These are phyloP conservation scores for Drosophila sechellia DNA, from an alignment of 1,140 invertebrate genomes.

Conservation along the genomic window DNA sequence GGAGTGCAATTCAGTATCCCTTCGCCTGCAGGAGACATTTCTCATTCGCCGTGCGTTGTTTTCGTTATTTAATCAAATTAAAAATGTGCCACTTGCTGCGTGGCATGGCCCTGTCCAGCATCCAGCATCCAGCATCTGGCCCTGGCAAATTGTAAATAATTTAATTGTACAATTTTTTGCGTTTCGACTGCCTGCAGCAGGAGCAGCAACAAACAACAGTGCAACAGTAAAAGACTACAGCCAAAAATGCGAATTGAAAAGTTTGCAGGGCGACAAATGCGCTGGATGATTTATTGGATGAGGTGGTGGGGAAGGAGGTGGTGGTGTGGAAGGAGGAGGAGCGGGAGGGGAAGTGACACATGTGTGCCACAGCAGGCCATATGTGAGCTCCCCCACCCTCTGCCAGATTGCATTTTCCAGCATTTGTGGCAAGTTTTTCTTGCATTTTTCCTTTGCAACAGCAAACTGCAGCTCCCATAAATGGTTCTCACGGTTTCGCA, in stretches of 20 bases:
- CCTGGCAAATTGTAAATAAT: slow-evolving; percentile 60
- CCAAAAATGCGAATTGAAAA: slow-evolving; percentile 18
- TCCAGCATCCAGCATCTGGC: slow-evolving; percentile 45
- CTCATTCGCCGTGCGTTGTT: slow-evolving; percentile 24
- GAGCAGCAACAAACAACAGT: slow-evolving; percentile 27
- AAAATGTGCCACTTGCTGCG: slow-evolving; percentile 57
- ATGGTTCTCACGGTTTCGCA: slow-evolving; percentile 79
- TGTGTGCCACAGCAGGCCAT: slow-evolving; percentile 61
- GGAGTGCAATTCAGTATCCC: background rate
- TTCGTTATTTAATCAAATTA: slow-evolving; percentile 60
- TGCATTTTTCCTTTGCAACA: slow-evolving; percentile 66
- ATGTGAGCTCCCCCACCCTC: slow-evolving; percentile 30
- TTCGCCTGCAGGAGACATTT: slow-evolving; percentile 31
- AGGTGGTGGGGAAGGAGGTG: background rate
- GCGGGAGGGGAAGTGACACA: slow-evolving; percentile 32
- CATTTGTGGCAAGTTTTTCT: slow-evolving; percentile 76
- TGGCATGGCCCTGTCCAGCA: slow-evolving; percentile 35
- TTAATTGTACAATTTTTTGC: slow-evolving; percentile 44
- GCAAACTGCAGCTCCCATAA: slow-evolving; percentile 58
- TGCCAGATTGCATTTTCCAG: slow-evolving; percentile 74
- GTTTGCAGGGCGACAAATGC: slow-evolving; percentile 67
- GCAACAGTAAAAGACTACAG: background rate
- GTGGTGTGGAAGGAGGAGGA: background rate
- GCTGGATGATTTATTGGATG: slow-evolving; percentile 67
- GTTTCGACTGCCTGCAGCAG: slow-evolving; percentile 47